Percentiles rank a stretch among this genome's conserved stretches.
Evolutionary conservation across 2,797 vertebrate genomes (phyloP).

Genomic region (Nyctibius grandis): DNA sequence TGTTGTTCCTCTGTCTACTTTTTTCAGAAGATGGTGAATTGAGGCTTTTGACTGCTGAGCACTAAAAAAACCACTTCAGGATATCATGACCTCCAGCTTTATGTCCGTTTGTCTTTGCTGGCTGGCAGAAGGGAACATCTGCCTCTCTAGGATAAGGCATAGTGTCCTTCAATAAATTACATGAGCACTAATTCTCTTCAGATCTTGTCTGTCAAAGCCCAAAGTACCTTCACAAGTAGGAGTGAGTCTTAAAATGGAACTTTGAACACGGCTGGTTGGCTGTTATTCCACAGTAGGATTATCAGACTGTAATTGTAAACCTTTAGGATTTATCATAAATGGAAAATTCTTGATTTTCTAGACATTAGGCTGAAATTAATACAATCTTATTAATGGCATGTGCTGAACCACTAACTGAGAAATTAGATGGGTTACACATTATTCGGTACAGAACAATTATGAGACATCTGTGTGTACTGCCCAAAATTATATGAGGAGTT

Average conservation of each 20-base stretch:
- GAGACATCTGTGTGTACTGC: neutral
- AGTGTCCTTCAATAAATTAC: neutral
- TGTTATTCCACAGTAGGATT: neutral
- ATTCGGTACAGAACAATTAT: neutral
- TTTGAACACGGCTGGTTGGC: neutral
- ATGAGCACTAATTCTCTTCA: neutral
- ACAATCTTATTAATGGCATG: neutral
- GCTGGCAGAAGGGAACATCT: neutral
- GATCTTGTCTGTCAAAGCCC: neutral
- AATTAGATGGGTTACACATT: neutral
- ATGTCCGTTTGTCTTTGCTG: neutral
- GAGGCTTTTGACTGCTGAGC: neutral
- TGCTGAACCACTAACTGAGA: neutral
- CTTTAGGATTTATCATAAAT: neutral
- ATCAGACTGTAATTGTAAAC: neutral
- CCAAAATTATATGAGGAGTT: neutral
- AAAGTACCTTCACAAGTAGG: neutral
- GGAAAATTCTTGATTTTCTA: neutral
- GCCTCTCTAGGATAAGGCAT: neutral
- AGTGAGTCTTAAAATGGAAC: neutral
- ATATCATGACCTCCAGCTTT: neutral
- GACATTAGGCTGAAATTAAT: neutral
- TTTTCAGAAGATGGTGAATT: neutral
- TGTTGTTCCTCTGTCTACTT: neutral
- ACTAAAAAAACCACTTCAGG: neutral